Percentiles rank a stretch among this genome's conserved stretches.
These are phyloP conservation scores for Oscarella lobularis DNA, from an alignment of 37 sponge, comb jelly and placozoan species.

Conservation along the genomic window DNA sequence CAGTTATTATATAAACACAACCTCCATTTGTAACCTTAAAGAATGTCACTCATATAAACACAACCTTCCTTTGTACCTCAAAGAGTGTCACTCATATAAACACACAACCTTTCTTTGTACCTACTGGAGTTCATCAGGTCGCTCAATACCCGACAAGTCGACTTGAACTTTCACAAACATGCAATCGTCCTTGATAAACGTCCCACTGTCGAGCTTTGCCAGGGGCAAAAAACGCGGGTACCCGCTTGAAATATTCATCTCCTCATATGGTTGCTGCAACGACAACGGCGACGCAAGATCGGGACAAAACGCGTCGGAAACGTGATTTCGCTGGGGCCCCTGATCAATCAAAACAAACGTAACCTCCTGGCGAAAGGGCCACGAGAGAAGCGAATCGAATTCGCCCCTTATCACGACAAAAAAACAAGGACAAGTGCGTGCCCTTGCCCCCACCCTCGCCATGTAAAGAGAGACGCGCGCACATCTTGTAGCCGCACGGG, in stretches of 20 bases:
- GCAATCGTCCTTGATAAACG: background rate
- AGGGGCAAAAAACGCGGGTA: background rate
- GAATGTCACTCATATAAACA: no score
- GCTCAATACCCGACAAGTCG: background rate
- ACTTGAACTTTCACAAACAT: background rate
- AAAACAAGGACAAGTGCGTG: constrained; percentile 51
- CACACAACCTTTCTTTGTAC: no score
- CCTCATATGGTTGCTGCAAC: constrained; percentile 17
- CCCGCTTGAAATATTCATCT: background rate
- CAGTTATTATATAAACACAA: no score
- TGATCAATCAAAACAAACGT: background rate
- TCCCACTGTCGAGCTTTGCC: background rate
- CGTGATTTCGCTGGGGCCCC: constrained; percentile 10
- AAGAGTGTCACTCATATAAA: no score
- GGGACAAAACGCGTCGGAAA: background rate
- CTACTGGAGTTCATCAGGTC: no score
- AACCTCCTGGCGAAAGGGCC: constrained; percentile 69
- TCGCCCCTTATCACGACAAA: constrained; percentile 82
- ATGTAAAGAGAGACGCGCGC: constrained; percentile 62
- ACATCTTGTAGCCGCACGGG: constrained; percentile 85
- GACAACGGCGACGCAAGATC: background rate
- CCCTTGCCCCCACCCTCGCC: constrained; percentile 72
- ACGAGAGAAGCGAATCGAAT: constrained; percentile 46
- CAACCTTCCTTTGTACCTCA: no score
- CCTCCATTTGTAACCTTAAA: no score